Base-by-base conservation (phyloP, 2,888 invertebrate species). In the Conchocele bisecta region DNA sequence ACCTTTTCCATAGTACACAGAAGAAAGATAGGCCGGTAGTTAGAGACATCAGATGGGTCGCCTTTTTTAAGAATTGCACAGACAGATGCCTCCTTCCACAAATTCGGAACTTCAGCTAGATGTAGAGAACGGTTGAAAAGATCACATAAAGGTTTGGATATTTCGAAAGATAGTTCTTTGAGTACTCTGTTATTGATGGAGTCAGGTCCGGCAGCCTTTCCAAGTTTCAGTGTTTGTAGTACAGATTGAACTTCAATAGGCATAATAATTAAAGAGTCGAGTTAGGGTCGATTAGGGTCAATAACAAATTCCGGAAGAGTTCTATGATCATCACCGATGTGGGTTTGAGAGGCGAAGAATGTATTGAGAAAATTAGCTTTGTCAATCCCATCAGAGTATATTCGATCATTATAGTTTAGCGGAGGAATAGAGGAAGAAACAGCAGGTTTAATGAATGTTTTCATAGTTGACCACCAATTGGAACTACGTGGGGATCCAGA, bases 21-120 rank as follows among this genome's bases (percentile, higher is more conserved):
- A n/a, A 69, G 20, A n/a, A 44, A 51, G 24, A 63, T 57, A 1
- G 69, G 69, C 22, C 57, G 46, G 31, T 69, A 69, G 39, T 69
- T 69, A 6, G 20, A 17, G 15, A 20, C 50, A 24, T 11, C 15
- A 15, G 17, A 5, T 13, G 50, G 41, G 33, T 44, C 57, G 15
- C 28, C 56, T 28, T 57, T 64, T 48, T 69, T 63, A 15, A 39
- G 39, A 9, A 63, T 28, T 20, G 51, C 41, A 37, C 42, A 42
- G 7, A 63, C 57, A 35, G 61, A 39, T n/a, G 63, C 69, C 6
- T 33, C 41, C 31, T 69, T 63, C 57, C 56, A 69, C 11, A 7
- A 11, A 13, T 13, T 17, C 3, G 69, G 69, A 9, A 63, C 28
- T 37, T 37, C 35, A n/a, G 51, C 7, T n/a, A 29, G 13, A 22